Conservation (phyloP, 2,113 vertebrate species). For the Miniopterus natalensis region DNA sequence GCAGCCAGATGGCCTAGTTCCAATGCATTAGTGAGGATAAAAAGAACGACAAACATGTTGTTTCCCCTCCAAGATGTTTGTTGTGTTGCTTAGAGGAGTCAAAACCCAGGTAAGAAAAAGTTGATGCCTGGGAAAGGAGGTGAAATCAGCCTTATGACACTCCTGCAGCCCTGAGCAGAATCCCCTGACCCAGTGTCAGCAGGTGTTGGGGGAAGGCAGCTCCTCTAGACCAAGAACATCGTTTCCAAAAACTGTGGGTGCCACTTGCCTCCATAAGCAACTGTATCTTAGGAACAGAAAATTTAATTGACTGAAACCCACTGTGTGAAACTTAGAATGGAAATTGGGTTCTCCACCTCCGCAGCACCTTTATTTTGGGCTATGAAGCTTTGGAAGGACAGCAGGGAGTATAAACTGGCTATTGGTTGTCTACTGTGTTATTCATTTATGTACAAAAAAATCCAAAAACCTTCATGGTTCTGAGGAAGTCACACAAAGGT, state of each 20-base stretch:
- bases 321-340: conserved; percentile 79
- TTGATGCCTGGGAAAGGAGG: background rate
- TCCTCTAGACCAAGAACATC: conserved; percentile 23
- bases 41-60: conserved; percentile 69
- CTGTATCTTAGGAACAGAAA: conserved; percentile 84
- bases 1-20: conserved; percentile 81
- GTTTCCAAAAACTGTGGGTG: conserved; percentile 72
- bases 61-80: conserved; percentile 48
- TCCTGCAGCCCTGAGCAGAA: background rate
- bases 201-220: background rate
- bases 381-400: conserved; percentile 75
- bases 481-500: background rate
- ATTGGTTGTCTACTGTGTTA: conserved; percentile 55
- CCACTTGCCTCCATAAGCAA: conserved; percentile 76
- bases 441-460: conserved; percentile 34
- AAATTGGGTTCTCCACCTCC: conserved; percentile 82
- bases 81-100: background rate
- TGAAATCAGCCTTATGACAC: rapidly evolving
- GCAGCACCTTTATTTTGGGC: conserved; percentile 82
- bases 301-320: conserved; percentile 80
- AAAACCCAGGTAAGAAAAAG: conserved; percentile 46
- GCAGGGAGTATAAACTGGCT: conserved; percentile 69
- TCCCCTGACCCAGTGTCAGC: background rate
- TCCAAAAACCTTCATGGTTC: background rate
- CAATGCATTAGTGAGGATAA: conserved; percentile 76